A percentile compares a stretch with the other conserved stretches of the same genome.
Evolutionary conservation across 2,797 vertebrate species (phyloP).

Genomic region (Hippocampus kuda): DNA sequence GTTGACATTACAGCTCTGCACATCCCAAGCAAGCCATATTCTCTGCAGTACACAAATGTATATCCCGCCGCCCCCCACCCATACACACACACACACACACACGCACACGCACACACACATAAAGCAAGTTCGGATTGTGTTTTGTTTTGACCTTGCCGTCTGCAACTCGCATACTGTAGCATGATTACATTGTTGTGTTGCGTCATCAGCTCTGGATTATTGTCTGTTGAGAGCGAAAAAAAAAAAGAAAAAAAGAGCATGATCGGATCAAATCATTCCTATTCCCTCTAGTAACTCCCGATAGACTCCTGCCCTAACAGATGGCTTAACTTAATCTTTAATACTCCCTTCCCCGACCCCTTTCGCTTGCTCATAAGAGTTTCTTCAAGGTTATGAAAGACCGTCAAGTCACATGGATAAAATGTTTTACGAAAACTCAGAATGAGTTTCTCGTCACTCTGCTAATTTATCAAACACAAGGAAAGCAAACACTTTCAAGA

Average conservation of each 20-base stretch:
- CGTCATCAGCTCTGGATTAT: slow-evolving; percentile 35
- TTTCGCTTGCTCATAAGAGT: background rate
- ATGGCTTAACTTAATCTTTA: slow-evolving; percentile 21
- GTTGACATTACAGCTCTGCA: slow-evolving; percentile 10
- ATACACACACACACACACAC: slow-evolving; percentile 13
- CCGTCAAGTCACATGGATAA: background rate
- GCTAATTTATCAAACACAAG: background rate
- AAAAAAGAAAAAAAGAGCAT: background rate
- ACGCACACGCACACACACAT: slow-evolving; percentile 5
- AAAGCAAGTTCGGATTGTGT: background rate
- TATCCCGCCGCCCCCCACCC: background rate
- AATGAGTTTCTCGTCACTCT: too few species aligned
- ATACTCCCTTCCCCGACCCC: background rate
- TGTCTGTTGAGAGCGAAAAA: background rate
- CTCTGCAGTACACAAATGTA: background rate
- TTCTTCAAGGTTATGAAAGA: background rate
- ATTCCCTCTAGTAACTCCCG: slow-evolving; percentile 8
- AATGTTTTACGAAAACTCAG: too few species aligned
- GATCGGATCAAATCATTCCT: slow-evolving; percentile 8
- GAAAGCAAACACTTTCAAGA: background rate
- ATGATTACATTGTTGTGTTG: slow-evolving; percentile 24
- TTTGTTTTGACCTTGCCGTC: slow-evolving; percentile 25
- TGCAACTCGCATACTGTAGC: slow-evolving; percentile 20
- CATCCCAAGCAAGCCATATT: background rate
- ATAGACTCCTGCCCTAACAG: background rate